Conservation (phyloP, 2,113 vertebrate genomes). For the Cochlearius cochlearius region DNA sequence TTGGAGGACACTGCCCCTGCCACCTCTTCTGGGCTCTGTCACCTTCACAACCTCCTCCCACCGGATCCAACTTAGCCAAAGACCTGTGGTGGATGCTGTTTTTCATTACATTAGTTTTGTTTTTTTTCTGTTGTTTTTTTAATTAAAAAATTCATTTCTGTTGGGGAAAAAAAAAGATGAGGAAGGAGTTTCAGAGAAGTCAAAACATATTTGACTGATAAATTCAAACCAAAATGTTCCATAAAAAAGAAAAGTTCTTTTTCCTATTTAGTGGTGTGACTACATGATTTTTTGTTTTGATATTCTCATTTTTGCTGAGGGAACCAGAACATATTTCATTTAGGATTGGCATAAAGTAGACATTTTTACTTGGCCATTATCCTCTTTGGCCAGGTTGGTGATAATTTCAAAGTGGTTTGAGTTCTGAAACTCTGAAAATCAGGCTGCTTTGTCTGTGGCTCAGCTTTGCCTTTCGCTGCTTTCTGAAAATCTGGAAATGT, state of each 20-base stretch:
- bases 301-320: background rate
- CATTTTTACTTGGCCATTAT: background rate
- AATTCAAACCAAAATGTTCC: background rate
- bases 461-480: background rate
- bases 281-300: background rate
- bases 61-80: background rate
- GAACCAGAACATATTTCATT: background rate
- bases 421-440: background rate
- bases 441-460: background rate
- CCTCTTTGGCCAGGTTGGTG: background rate
- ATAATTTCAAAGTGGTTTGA: background rate
- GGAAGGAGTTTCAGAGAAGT: background rate
- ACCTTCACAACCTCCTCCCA: background rate
- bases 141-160: background rate
- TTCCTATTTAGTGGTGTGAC: background rate
- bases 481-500: background rate
- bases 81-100: background rate
- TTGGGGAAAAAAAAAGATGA: background rate
- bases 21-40: background rate
- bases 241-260: background rate
- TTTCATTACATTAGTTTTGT: background rate
- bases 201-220: background rate
- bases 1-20: background rate
- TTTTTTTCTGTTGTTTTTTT: background rate
- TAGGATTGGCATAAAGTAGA: background rate